Base-by-base conservation (phyloP, 2,888 invertebrate species). In the Boloria euphrosyne region DNA sequence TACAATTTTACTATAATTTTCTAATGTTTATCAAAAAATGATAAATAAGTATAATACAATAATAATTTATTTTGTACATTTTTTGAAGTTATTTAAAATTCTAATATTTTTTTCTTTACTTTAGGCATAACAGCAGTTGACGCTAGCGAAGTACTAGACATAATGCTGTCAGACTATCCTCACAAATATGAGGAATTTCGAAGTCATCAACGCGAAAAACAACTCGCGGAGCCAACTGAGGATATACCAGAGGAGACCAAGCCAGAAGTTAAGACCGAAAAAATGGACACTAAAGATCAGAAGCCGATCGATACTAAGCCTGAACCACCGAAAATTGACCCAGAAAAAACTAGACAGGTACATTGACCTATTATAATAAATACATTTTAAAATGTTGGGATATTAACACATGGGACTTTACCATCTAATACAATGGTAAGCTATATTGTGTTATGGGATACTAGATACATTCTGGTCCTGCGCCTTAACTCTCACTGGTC, bases 101-200 rank as follows among this genome's bases (percentile, higher is more conserved):
- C n/a, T 31, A 27, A 5, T 13, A 17, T 13, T 17, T 13, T 46
- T 43, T 16, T 18, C 17, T 54, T 62, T 38, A 62, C 53, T 62
- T 14, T 75, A 95, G 95, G 97, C 72, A 91, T 98, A 73, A 98
- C 98, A 2, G 98, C 98, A 0, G 95, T 99, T 5, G 95, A 95
- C 78, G 97, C 97, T 70, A 96, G 97, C 58, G 99, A 99, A 85
- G 97, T 99, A 58, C 92, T 98, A 74, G 99, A 99, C 81, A 96
- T 99, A 65, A 98, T 99, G 98, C 95, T 96, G 74, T 95, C 96
- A 44, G 99, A 99, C 89, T 99, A 98, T 87, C 97, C 97, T 53
- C 96, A 96, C 69, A 98, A 98, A 80, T 99, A 98, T 82, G 97
- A 98, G 84, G 98, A 98, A 80, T 97, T 96, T 83, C 94, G 96